phyloP scores from a whole-genome alignment of 2,888 invertebrate species.

The Molorchus minor region DNA sequence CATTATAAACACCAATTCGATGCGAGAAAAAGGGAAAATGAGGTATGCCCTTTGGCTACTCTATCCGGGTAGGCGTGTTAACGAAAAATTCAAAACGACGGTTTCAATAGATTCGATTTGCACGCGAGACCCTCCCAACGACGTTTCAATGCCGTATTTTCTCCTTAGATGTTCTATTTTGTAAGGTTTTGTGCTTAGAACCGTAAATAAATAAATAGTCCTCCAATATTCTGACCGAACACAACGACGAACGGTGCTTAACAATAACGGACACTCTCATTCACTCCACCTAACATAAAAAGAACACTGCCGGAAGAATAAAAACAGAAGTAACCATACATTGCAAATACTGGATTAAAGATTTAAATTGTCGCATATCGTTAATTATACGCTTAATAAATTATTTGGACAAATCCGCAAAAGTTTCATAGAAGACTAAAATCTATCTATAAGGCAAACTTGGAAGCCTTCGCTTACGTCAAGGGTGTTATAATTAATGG shows the following conservation, averaged over 20 bases:
- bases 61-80: slow-evolving; percentile 42
- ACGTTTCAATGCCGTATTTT: slow-evolving; percentile 10
- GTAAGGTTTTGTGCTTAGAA: slow-evolving; percentile 7
- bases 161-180: slow-evolving; percentile 5
- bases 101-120: slow-evolving; percentile 49
- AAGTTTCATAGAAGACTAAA: neutral
- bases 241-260: neutral
- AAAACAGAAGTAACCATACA: no score
- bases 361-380: neutral
- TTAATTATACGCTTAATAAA: slow-evolving; percentile 6
- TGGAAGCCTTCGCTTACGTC: slow-evolving; percentile 20
- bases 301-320: no score
- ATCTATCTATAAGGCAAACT: slow-evolving; percentile 7
- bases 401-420: slow-evolving; percentile 10
- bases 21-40: neutral
- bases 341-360: no score
- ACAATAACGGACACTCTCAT: neutral
- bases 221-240: slow-evolving; percentile 3
- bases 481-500: slow-evolving; percentile 47
- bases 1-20: slow-evolving; percentile 1
- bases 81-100: slow-evolving; percentile 42
- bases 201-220: slow-evolving; percentile 17
- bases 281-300: no score
- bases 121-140: slow-evolving; percentile 31
- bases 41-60: slow-evolving; percentile 32